phyloP scores from a whole-genome alignment of 2,888 invertebrate genomes.

The Mylabris sibirica region DNA sequence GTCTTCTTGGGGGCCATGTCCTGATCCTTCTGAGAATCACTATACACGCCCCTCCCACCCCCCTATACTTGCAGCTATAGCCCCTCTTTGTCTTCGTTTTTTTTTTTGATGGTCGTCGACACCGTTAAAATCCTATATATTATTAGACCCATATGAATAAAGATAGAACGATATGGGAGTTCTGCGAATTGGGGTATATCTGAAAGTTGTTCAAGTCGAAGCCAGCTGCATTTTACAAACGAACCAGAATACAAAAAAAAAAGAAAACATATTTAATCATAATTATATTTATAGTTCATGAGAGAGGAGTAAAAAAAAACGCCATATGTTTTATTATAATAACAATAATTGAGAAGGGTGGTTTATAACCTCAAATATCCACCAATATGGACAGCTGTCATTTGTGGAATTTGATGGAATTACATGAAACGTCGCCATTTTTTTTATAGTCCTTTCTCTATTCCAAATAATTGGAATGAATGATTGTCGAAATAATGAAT shows the following conservation, averaged over 20 bases:
- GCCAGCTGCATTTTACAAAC: not conserved
- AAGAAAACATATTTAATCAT: not conserved
- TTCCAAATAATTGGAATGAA: not conserved
- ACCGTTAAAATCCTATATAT: not conserved
- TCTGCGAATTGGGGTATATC: constrained; percentile 1
- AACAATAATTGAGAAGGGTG: not conserved
- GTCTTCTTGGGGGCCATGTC: constrained; percentile 8
- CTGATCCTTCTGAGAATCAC: constrained; percentile 7
- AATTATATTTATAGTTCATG: not conserved
- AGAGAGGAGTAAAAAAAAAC: not conserved
- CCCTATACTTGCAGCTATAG: not conserved
- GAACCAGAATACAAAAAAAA: not conserved
- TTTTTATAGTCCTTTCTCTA: too few relatives aligned
- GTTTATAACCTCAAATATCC: not conserved
- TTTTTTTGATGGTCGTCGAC: not conserved
- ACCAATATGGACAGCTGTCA: not conserved
- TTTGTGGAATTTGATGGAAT: not conserved
- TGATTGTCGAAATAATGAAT: not conserved
- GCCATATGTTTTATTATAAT: not conserved
- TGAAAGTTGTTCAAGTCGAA: not conserved
- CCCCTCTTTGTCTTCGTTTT: too few relatives aligned
- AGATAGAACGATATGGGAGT: not conserved
- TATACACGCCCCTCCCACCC: not conserved
- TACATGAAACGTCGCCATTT: not conserved
- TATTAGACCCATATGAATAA: not conserved